Evolutionary conservation across 2,888 invertebrate species (phyloP).

Genomic region (Dicyrtomina minuta): DNA sequence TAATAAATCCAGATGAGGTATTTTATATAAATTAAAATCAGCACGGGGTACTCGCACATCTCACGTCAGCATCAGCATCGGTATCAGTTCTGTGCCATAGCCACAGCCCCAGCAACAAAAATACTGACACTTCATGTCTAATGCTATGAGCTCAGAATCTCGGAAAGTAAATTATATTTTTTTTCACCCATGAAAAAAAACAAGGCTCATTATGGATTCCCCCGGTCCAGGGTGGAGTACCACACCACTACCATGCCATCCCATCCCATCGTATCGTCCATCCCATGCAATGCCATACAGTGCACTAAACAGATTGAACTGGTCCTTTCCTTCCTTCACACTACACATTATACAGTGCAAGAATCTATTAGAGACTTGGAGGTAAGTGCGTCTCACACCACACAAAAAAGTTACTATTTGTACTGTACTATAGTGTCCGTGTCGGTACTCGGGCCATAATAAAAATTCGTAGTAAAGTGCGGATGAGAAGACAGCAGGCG

Average conservation of each 20-base stretch:
- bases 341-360: background rate
- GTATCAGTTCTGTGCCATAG: no score
- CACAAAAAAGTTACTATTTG: background rate
- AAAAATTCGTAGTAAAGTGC: background rate
- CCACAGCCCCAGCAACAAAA: no score
- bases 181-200: slow-evolving; percentile 42
- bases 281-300: background rate
- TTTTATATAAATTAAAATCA: slow-evolving; percentile 16
- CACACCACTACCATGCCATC: background rate
- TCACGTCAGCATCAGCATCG: background rate
- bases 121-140: no score
- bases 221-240: slow-evolving; percentile 24
- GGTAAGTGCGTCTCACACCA: background rate
- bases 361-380: no score
- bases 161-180: slow-evolving; percentile 35
- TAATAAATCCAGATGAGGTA: background rate
- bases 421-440: background rate
- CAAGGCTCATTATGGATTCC: slow-evolving; percentile 38
- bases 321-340: background rate
- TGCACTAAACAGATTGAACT: background rate
- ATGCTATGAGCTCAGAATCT: slow-evolving; percentile 16
- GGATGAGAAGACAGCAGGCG: no score
- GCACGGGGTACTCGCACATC: slow-evolving; percentile 30
- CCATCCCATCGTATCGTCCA: no score
- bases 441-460: background rate